Evolutionary conservation across 2,797 vertebrate genomes (phyloP).

Genomic region (Borostomias antarcticus): DNA sequence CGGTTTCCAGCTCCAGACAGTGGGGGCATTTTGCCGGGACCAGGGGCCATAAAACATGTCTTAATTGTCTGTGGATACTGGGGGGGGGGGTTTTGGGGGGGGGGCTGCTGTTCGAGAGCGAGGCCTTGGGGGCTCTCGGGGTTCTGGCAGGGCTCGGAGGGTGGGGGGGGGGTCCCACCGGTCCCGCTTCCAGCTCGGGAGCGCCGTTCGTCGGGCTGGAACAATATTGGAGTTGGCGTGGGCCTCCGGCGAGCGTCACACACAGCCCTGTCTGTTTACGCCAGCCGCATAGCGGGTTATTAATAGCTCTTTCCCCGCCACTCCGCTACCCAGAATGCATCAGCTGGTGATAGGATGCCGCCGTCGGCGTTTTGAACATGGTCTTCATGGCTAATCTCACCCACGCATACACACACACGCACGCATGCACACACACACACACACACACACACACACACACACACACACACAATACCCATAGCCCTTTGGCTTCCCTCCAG

Average conservation of each 20-base stretch:
- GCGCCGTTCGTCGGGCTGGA: slow-evolving; percentile 62
- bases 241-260: slow-evolving; percentile 42
- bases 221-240: slow-evolving; percentile 71
- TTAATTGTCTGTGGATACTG: slow-evolving; percentile 63
- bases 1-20: slow-evolving; percentile 19
- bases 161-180: slow-evolving; percentile 14
- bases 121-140: slow-evolving; percentile 12
- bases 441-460: too few relatives aligned
- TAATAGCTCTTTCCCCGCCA: slow-evolving; percentile 58
- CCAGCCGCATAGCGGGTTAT: slow-evolving; percentile 56
- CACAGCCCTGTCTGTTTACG: slow-evolving; percentile 62
- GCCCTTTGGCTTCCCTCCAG: slow-evolving; percentile 1
- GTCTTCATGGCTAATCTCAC: too few relatives aligned
- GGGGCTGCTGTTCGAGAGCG: slow-evolving; percentile 49
- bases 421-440: too few relatives aligned
- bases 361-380: too few relatives aligned
- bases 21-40: slow-evolving; percentile 17
- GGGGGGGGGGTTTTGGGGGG: too few relatives aligned
- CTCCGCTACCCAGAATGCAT: slow-evolving; percentile 40
- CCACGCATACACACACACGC: too few relatives aligned
- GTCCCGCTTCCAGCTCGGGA: slow-evolving; percentile 66
- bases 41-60: slow-evolving; percentile 54
- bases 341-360: slow-evolving; percentile 7
- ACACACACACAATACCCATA: too few relatives aligned
- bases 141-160: slow-evolving; percentile 54